Base-by-base conservation (phyloP, 2,797 vertebrate genomes). In the Anomalospiza imberbis region DNA sequence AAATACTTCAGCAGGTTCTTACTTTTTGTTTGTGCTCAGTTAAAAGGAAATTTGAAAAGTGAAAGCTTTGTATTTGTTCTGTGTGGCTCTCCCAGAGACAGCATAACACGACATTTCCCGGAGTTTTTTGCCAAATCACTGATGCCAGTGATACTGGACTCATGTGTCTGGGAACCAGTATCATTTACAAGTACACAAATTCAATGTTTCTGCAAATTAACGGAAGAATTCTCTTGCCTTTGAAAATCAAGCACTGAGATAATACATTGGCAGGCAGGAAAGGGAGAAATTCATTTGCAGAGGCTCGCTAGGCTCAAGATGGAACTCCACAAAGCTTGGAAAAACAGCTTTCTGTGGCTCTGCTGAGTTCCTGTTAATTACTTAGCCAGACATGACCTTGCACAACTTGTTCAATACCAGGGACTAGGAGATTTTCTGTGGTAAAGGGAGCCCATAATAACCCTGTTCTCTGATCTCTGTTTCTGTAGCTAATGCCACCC, bases 281-380 rank as follows among this genome's bases (percentile, higher is more conserved):
- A 85, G 36, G 63, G 54, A 87, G 63, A 81, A 81, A 82, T 85
- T 91, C 13, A 91, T 93, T 93, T 95, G 70, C 71, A 70, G 82
- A 55, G 44, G 42, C 54, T 92, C 1, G 2, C 63, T 85, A 45
- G 38, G 85, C 93, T 95, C 76, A 79, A 84, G 81, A 51, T 17
- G 78, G 88, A 91, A 68, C 72, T 77, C 67, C 0, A 10, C 51
- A 80, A 95, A 83, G 75, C 88, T 76, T 26, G 55, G 79, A 34
- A 79, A 94, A 96, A 95, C 40, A 83, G 73, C 78, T 93, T 79
- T 94, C 71, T 78, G 74, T 81, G 89, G 57, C 76, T 96, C 80
- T 87, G 75, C 53, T 42, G 85, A 95, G 83, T 86, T 95, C 75
- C 86, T 94, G 85, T 76, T 94, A 91, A 94, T 95, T 95, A 89